Evolutionary conservation across 2,797 vertebrate species (phyloP).

Genomic region (Choloepus didactylus): DNA sequence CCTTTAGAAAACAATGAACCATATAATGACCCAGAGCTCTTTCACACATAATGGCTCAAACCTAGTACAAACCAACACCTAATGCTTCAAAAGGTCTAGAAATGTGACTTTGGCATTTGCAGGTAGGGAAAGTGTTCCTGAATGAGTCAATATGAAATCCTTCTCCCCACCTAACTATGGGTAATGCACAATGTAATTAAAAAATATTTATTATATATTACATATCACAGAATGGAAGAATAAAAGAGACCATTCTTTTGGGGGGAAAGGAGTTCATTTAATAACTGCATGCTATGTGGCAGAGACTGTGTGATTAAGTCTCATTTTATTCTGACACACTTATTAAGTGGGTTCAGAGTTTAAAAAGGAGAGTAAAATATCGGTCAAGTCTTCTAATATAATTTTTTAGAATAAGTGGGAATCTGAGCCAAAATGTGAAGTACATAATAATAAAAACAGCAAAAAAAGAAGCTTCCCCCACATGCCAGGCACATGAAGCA

Average conservation of each 20-base stretch:
- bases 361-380: not conserved
- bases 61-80: not conserved
- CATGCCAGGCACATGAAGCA: not conserved
- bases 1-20: not conserved
- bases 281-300: not conserved
- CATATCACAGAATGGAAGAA: not conserved
- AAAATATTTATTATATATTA: not conserved
- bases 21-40: conserved; percentile 4
- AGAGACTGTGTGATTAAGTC: not conserved
- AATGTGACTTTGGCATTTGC: not conserved
- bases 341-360: not conserved
- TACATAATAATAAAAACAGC: too few relatives aligned
- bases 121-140: not conserved
- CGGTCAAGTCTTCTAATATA: not conserved
- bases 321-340: not conserved
- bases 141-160: conserved; percentile 9
- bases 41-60: not conserved
- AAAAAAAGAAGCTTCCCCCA: too few relatives aligned
- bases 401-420: not conserved
- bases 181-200: not conserved
- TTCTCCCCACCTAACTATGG: not conserved
- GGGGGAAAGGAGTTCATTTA: not conserved
- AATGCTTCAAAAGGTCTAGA: conserved; percentile 29
- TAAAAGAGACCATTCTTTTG: not conserved
- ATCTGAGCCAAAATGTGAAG: not conserved